Conservation (phyloP, 1,140 invertebrate genomes). For the Goniozus legneri region DNA sequence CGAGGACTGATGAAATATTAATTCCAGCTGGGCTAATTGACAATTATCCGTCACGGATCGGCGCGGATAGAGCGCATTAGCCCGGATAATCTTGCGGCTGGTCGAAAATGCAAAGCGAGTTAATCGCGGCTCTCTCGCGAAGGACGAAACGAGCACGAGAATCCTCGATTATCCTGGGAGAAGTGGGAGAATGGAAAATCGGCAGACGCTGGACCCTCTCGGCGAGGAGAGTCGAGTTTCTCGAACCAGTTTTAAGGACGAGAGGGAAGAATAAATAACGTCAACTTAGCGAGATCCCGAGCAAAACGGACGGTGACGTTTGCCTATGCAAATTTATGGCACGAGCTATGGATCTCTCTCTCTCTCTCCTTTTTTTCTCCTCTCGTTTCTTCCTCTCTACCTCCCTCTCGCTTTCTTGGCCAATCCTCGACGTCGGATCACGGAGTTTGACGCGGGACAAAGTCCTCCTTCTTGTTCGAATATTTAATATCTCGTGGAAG, state of each 20-base stretch:
- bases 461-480: slow-evolving; percentile 17
- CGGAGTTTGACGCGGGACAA: slow-evolving; percentile 1
- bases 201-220: too few relatives aligned
- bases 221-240: too few relatives aligned
- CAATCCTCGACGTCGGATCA: not conserved
- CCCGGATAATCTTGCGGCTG: too few relatives aligned
- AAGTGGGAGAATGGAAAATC: too few relatives aligned
- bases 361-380: not conserved
- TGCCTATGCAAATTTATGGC: slow-evolving; percentile 32
- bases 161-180: too few relatives aligned
- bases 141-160: not conserved
- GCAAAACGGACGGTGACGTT: slow-evolving; percentile 20
- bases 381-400: slow-evolving; percentile 9
- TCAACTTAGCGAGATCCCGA: slow-evolving; percentile 16
- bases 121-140: not conserved
- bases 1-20: too few relatives aligned
- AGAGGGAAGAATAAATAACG: slow-evolving; percentile 20
- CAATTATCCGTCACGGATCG: too few relatives aligned
- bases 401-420: not conserved
- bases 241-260: too few relatives aligned
- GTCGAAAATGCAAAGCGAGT: not conserved
- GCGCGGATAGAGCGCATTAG: too few relatives aligned
- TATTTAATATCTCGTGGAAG: slow-evolving; percentile 22
- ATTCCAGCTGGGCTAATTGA: too few relatives aligned
- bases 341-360: too few relatives aligned